Conservation (phyloP, 2,797 vertebrate genomes). For the Philypnodon macrostomus region DNA sequence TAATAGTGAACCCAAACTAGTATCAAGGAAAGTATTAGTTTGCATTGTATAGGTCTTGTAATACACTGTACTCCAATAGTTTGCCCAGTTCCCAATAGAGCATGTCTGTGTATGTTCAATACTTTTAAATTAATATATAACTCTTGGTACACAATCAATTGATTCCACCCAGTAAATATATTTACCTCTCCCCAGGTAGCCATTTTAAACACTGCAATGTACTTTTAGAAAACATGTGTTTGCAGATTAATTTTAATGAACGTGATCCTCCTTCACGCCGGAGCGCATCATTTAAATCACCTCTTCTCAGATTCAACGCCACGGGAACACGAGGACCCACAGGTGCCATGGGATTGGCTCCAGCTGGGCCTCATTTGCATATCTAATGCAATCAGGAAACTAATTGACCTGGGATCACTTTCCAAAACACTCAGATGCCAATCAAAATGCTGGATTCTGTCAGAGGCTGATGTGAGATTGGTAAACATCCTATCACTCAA, state of each 20-base stretch:
- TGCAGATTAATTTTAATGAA: slow-evolving; percentile 33
- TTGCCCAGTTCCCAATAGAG: no score
- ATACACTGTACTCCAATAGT: no score
- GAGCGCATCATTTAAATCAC: slow-evolving; percentile 45
- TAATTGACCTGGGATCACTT: slow-evolving; percentile 37
- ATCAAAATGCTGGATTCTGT: slow-evolving; percentile 26
- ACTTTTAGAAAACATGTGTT: slow-evolving; percentile 23
- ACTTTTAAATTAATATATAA: background rate
- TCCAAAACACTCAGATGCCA: slow-evolving; percentile 28
- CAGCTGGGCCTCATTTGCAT: slow-evolving; percentile 62
- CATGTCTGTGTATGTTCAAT: no score
- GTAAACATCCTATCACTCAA: background rate
- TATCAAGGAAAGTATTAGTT: no score
- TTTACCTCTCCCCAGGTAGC: background rate
- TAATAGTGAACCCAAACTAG: no score
- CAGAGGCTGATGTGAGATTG: slow-evolving; percentile 5
- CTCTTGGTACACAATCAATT: slow-evolving; percentile 7
- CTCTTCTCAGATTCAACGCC: slow-evolving; percentile 25
- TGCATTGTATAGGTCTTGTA: no score
- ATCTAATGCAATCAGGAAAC: slow-evolving; percentile 66
- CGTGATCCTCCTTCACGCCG: slow-evolving; percentile 20
- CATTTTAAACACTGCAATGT: slow-evolving; percentile 5
- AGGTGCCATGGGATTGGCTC: slow-evolving; percentile 57
- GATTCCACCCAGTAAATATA: slow-evolving; percentile 1
- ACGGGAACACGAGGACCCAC: slow-evolving; percentile 50